A percentile compares a stretch with the other conserved stretches of the same genome.
Conservation (phyloP, 2,113 vertebrate genomes). For the Pluvialis apricaria region DNA sequence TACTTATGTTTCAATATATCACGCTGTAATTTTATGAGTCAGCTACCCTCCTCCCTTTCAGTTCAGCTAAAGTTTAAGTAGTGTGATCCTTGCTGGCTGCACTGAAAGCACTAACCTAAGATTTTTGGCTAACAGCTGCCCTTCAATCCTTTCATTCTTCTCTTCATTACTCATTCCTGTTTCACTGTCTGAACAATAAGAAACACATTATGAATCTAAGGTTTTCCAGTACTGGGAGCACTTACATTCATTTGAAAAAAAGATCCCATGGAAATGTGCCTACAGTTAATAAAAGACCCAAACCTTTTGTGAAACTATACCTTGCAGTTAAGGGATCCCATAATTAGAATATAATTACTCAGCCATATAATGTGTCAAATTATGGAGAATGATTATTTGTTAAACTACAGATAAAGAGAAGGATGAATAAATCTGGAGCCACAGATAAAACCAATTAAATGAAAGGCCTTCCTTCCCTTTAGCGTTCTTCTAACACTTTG, state of each 20-base stretch:
- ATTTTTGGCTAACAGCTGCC: not conserved
- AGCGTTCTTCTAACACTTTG: not conserved
- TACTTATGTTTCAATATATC: not conserved
- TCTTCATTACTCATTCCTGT: not conserved
- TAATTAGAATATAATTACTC: slow-evolving; percentile 50
- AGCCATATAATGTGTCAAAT: slow-evolving; percentile 43
- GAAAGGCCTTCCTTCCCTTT: slow-evolving; percentile 9
- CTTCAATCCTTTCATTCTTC: not conserved
- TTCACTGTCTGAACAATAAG: not conserved
- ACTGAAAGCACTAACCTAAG: not conserved
- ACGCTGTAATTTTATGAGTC: not conserved
- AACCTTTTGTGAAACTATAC: not conserved
- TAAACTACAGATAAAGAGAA: slow-evolving; percentile 37
- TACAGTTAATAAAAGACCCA: not conserved
- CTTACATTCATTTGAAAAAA: not conserved
- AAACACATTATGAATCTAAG: not conserved
- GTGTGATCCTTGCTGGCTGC: not conserved
- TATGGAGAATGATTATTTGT: slow-evolving; percentile 51
- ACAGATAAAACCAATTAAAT: slow-evolving; percentile 59
- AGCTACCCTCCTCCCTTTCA: not conserved
- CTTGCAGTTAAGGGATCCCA: slow-evolving; percentile 32
- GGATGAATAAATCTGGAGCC: slow-evolving; percentile 30
- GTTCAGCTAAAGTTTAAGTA: not conserved
- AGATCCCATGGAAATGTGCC: not conserved
- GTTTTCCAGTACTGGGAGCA: not conserved